Base-by-base conservation (phyloP, 2,113 vertebrate species). In the Petroica traversi region DNA sequence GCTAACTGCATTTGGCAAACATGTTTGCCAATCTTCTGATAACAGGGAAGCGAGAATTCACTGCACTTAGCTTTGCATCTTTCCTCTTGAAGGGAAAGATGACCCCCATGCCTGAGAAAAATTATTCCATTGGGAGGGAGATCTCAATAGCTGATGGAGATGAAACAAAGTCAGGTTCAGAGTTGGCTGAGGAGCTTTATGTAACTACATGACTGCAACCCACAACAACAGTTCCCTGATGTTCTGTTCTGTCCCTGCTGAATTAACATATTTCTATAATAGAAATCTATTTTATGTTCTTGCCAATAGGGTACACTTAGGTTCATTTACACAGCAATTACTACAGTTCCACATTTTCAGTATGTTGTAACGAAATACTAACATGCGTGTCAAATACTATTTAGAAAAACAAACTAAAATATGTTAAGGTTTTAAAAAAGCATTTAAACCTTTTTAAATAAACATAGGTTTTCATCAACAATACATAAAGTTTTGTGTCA, bases 221-320 rank as follows among this genome's bases (percentile, higher is more conserved):
- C 38, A 46, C 6, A 4, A 22, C 16, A 72, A 33, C 23, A 49
- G 23, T 33, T 13, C 25, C 19, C 14, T 1, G 0, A 5, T 22
- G 7, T 48, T 74, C 51, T 63, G 17, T 54, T 78, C 48, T 38
- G 61, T 11, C 11, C 14, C 34, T 63, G 14, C 7, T 63, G 72
- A 78, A 62, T 15, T 4, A 85, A 34, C 12, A 29, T 16, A 18
- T 7, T 68, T 68, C 73, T 72, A 1, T 28, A 64, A 84, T 0
- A 73, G 9, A 51, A 72, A 45, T 18, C 34, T 43, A 8, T 16
- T 20, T 84, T 54, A 46, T 7, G 59, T 20, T 71, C 23, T 59
- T 72, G 33, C 14, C 57, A 67, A 51, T 34, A 26, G 17, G 19
- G 43, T 26, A 67, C 57, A 74, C 13, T 17, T 22, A 62, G 31